phyloP scores from a whole-genome alignment of 2,797 vertebrate species.

The Varecia variegata region DNA sequence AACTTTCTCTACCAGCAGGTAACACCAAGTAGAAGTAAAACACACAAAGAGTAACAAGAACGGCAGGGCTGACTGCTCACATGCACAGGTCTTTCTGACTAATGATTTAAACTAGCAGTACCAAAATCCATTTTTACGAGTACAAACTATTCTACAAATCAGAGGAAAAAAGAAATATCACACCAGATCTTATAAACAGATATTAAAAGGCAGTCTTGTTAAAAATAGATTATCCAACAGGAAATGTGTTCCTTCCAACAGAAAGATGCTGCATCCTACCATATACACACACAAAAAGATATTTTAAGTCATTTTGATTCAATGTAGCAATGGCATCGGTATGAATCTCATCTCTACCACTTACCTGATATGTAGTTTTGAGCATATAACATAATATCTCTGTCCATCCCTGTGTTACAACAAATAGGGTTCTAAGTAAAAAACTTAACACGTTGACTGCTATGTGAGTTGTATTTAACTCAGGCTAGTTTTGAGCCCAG shows the following conservation, averaged over 20 bases:
- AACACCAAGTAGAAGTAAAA: not conserved
- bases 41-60: not conserved
- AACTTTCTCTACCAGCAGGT: not conserved
- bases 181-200: not conserved
- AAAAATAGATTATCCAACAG: not conserved
- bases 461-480: too few species aligned
- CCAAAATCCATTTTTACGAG: slow-evolving; percentile 19
- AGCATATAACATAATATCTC: not conserved
- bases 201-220: not conserved
- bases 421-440: not conserved
- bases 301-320: not conserved
- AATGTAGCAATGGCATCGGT: not conserved
- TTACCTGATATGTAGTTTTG: not conserved
- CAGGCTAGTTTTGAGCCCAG: too few species aligned
- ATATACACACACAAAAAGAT: not conserved
- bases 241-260: not conserved
- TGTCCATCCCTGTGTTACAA: not conserved
- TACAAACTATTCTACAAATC: not conserved
- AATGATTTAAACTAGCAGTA: slow-evolving; percentile 13
- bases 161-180: not conserved
- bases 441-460: not conserved
- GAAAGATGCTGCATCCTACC: not conserved
- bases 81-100: not conserved
- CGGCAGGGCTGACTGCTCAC: not conserved
- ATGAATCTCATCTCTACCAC: not conserved